These are phyloP conservation scores for Chunga burmeisteri DNA, from an alignment of 2,113 vertebrate genomes.

Conservation along the genomic window DNA sequence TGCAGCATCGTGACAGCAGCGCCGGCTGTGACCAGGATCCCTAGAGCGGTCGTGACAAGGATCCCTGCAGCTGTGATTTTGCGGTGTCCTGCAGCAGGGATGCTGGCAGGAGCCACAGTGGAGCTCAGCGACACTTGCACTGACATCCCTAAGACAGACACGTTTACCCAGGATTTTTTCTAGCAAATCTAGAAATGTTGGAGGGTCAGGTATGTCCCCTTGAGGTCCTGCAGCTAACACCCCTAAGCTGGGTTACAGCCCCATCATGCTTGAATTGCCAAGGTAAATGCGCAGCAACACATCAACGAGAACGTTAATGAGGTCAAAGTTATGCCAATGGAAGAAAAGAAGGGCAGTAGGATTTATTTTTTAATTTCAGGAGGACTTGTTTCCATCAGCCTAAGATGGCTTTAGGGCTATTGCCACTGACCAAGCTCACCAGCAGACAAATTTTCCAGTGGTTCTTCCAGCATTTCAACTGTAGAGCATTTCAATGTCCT, in stretches of 20 bases:
- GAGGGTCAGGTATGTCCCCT: background rate
- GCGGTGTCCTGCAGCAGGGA: background rate
- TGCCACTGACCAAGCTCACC: background rate
- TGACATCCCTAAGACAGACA: background rate
- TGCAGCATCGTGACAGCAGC: background rate
- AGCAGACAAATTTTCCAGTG: background rate
- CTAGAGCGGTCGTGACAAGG: background rate
- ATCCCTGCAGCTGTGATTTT: background rate
- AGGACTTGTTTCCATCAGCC: background rate
- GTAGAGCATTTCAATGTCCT: background rate
- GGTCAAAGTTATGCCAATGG: background rate
- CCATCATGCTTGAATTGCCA: background rate
- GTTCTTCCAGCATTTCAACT: background rate
- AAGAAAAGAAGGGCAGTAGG: background rate
- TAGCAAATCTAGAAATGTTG: background rate
- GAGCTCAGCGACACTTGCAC: background rate
- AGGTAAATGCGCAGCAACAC: background rate
- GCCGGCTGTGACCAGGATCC: background rate
- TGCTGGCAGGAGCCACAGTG: background rate
- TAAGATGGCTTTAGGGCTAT: background rate
- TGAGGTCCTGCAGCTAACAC: background rate
- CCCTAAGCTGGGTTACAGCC: background rate
- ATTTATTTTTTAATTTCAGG: background rate
- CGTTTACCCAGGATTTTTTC: background rate
- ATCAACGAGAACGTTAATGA: background rate